Percentiles rank a stretch among this genome's conserved stretches.
Conservation (phyloP, 1,140 invertebrate genomes). For the Panonychus citri region DNA sequence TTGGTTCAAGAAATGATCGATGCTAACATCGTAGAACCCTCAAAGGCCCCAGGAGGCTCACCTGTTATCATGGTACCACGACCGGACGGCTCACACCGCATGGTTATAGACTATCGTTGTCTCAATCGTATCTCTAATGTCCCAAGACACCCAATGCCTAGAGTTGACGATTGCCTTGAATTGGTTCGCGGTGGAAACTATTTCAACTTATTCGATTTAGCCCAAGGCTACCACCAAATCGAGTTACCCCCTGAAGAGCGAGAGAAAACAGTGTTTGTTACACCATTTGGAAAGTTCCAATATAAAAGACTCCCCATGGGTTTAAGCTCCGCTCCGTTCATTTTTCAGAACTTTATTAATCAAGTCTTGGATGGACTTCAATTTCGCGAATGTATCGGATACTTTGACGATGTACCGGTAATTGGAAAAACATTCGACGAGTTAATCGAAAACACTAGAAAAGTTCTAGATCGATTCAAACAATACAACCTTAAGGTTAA, state of each 20-base stretch:
- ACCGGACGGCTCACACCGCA: neutral
- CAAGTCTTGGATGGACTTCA: constrained; percentile 16
- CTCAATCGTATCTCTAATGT: neutral
- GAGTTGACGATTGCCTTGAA: neutral
- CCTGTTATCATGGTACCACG: neutral
- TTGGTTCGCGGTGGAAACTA: neutral
- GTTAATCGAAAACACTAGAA: neutral
- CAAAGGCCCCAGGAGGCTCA: neutral
- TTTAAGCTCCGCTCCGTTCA: constrained; percentile 24
- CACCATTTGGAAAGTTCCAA: constrained; percentile 17
- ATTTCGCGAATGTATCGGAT: neutral
- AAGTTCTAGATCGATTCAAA: neutral
- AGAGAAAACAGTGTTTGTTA: constrained; percentile 5
- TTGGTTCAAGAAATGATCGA: neutral
- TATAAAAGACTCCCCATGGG: constrained; percentile 26
- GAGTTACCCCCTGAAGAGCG: neutral
- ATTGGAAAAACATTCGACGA: neutral
- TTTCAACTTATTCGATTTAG: neutral
- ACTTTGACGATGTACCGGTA: neutral
- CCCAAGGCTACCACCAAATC: neutral
- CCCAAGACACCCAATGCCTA: neutral
- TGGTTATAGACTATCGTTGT: neutral
- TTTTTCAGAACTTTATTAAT: constrained; percentile 28
- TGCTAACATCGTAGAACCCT: neutral
- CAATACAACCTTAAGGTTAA: neutral